phyloP scores from a whole-genome alignment of 1,140 invertebrate genomes.

The Rhagoletis pomonella region DNA sequence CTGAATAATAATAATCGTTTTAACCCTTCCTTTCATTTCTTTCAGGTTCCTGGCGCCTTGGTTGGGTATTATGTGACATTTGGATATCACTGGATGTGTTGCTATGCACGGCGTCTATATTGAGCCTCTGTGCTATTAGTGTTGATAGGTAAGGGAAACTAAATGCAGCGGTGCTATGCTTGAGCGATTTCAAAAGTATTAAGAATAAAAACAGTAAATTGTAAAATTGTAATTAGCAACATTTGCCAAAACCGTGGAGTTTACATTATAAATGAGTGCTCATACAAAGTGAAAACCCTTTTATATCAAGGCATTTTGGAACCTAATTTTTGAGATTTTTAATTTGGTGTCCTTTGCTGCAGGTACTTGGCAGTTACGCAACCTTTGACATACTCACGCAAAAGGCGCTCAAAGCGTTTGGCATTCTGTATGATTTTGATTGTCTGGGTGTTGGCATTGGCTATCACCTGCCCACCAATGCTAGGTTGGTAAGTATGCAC shows the following conservation, averaged over 20 bases:
- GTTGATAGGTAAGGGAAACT: constrained; percentile 79
- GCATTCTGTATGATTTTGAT: constrained; percentile 86
- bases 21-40: constrained; percentile 44
- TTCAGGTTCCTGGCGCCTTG: constrained; percentile 85
- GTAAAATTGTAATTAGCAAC: constrained; percentile 9
- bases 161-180: not conserved
- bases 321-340: not conserved
- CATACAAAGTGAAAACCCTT: not conserved
- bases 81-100: constrained; percentile 96
- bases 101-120: constrained; percentile 90
- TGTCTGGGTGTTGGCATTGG: constrained; percentile 87
- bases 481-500: constrained; percentile 81
- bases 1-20: not conserved
- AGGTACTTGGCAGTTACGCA: constrained; percentile 90
- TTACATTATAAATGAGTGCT: no score
- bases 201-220: not conserved
- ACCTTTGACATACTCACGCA: constrained; percentile 86
- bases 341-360: constrained; percentile 34
- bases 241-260: not conserved
- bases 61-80: constrained; percentile 86
- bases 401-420: constrained; percentile 85
- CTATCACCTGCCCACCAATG: constrained; percentile 90
- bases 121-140: constrained; percentile 87
- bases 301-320: not conserved
- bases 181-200: not conserved